A percentile compares a stretch with the other conserved stretches of the same genome.
phyloP scores from a whole-genome alignment of 92 coral and sea anemone species.

The Montipora capitata region DNA sequence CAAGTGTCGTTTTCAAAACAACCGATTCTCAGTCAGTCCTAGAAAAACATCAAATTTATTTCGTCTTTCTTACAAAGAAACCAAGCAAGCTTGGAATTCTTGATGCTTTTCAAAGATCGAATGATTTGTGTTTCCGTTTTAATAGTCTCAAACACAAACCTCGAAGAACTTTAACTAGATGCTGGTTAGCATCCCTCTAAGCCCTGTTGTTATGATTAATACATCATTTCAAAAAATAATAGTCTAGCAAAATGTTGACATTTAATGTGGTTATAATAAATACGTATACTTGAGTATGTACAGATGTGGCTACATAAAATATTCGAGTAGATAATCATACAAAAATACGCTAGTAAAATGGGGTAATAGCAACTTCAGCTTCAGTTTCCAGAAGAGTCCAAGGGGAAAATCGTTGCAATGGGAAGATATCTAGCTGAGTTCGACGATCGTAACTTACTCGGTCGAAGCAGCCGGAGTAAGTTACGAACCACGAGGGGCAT shows the following conservation, averaged over 20 bases:
- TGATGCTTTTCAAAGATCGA: background rate
- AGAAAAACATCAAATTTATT: background rate
- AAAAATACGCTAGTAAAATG: background rate
- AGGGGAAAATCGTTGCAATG: no score
- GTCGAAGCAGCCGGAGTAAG: no score
- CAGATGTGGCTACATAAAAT: slow-evolving; percentile 36
- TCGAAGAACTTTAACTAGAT: background rate
- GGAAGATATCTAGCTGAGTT: no score
- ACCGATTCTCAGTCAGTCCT: background rate
- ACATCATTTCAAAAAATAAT: no score
- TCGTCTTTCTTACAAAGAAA: slow-evolving; percentile 2
- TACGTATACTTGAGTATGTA: slow-evolving; percentile 48
- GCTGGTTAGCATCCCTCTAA: background rate
- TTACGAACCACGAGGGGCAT: no score
- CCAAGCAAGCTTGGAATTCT: background rate
- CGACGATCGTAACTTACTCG: no score
- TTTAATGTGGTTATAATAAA: slow-evolving; percentile 41
- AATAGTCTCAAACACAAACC: background rate
- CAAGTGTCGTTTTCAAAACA: no score
- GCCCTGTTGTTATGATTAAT: background rate
- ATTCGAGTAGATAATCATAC: slow-evolving; percentile 17
- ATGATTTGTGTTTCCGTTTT: background rate
- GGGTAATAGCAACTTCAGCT: background rate
- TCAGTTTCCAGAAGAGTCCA: background rate
- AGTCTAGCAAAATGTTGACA: background rate